These are phyloP conservation scores for Jaculus jaculus DNA, from an alignment of 2,113 vertebrate genomes.

Conservation along the genomic window DNA sequence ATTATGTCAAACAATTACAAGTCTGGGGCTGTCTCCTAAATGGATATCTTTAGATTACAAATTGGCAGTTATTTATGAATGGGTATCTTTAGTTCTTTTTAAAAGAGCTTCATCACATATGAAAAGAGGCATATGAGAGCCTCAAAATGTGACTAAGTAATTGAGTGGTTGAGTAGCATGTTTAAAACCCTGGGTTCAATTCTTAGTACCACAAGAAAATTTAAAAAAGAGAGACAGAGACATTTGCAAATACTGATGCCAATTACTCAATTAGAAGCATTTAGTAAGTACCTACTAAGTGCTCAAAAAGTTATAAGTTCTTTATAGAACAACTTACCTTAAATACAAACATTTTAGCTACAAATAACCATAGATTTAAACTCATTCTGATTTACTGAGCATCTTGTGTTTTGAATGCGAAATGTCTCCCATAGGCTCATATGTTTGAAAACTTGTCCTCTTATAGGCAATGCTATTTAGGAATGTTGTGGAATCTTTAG, in stretches of 20 bases:
- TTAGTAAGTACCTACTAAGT: neutral
- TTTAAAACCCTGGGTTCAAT: neutral
- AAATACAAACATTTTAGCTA: slow-evolving; percentile 23
- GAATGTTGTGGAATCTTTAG: too few relatives aligned
- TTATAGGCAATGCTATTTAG: too few relatives aligned
- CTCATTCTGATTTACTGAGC: neutral
- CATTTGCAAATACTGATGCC: neutral
- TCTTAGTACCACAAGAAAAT: too few relatives aligned
- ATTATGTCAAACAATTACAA: neutral
- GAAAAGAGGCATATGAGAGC: neutral
- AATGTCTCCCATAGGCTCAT: too few relatives aligned
- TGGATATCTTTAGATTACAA: neutral
- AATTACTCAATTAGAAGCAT: slow-evolving; percentile 20
- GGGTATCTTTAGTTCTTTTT: neutral
- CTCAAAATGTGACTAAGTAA: neutral
- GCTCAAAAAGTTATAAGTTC: neutral
- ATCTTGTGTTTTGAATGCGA: too few relatives aligned
- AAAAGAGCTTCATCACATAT: neutral
- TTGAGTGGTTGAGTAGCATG: neutral
- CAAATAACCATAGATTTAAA: neutral
- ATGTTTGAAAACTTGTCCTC: too few relatives aligned
- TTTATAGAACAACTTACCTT: neutral
- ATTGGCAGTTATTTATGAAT: neutral
- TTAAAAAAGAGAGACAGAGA: neutral
- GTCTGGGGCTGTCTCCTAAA: too few relatives aligned